A percentile compares a stretch with the other conserved stretches of the same genome.
These are phyloP conservation scores for Montipora efflorescens DNA, from an alignment of 64 coral and sea anemone species.

Conservation along the genomic window DNA sequence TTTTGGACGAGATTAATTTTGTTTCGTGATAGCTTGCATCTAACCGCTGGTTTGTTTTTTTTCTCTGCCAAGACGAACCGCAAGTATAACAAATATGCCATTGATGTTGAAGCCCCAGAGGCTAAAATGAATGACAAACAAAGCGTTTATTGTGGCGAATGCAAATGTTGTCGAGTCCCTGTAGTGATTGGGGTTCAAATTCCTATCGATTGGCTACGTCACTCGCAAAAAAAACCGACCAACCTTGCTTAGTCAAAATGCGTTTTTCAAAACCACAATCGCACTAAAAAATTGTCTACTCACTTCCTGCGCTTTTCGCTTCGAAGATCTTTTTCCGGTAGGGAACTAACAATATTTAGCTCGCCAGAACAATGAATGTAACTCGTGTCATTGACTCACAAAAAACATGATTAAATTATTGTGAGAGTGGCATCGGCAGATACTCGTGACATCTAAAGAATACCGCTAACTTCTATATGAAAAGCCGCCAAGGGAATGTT, in stretches of 20 bases:
- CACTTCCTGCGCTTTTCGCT: constrained; percentile 19
- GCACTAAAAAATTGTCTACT: constrained; percentile 4
- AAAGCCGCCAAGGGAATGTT: neutral
- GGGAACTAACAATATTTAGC: neutral
- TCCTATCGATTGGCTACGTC: neutral
- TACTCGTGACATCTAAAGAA: neutral
- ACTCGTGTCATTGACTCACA: constrained; percentile 11
- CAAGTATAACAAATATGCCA: constrained; percentile 79
- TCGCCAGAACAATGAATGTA: neutral
- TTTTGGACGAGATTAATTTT: neutral
- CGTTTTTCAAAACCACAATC: neutral
- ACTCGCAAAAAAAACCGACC: constrained; percentile 9
- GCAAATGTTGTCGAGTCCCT: constrained; percentile 18
- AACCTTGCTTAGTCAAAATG: neutral
- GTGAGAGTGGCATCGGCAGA: constrained; percentile 29
- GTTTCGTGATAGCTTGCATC: constrained; percentile 67
- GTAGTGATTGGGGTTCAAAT: constrained; percentile 11
- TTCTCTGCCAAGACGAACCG: constrained; percentile 39
- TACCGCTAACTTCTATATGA: neutral
- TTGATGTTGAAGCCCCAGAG: constrained; percentile 53
- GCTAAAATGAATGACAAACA: constrained; percentile 43
- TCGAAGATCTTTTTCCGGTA: neutral
- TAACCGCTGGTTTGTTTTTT: constrained; percentile 51
- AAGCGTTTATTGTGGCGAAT: constrained; percentile 72
- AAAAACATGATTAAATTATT: constrained; percentile 45